Conservation (phyloP, 2,113 vertebrate species). For the Heteronetta atricapilla region DNA sequence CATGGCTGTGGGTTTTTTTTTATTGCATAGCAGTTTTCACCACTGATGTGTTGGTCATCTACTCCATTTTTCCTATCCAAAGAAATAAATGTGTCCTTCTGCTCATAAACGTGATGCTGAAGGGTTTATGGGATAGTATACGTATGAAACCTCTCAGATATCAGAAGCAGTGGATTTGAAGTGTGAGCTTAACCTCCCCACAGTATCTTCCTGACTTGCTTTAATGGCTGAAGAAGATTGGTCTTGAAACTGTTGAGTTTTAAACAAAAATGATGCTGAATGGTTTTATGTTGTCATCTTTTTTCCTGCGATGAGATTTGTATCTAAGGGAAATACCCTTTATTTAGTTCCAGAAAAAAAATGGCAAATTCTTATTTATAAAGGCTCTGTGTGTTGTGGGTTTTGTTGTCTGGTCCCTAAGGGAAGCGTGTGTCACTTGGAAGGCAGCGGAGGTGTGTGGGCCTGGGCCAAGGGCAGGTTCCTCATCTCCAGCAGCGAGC, state of each 20-base stretch:
- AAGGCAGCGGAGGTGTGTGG: neutral
- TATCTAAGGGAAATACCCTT: neutral
- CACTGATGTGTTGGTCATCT: neutral
- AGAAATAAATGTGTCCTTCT: neutral
- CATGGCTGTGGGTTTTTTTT: conserved; percentile 11
- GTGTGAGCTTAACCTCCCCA: neutral
- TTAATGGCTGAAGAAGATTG: neutral
- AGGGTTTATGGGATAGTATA: neutral
- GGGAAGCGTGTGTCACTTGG: neutral
- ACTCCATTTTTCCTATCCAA: neutral
- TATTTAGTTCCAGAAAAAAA: neutral
- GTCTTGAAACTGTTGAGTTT: neutral
- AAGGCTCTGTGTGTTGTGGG: neutral
- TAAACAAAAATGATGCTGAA: neutral
- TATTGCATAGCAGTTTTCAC: neutral
- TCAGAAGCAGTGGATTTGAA: neutral
- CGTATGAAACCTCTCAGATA: neutral
- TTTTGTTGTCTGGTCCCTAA: neutral
- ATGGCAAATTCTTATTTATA: neutral
- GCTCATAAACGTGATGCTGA: neutral
- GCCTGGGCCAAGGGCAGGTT: neutral
- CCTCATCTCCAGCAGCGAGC: neutral
- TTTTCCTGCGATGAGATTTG: neutral
- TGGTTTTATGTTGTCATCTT: neutral
- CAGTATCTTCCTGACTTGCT: neutral